phyloP scores from a whole-genome alignment of 2,888 invertebrate genomes.

The Cetonia aurata region DNA sequence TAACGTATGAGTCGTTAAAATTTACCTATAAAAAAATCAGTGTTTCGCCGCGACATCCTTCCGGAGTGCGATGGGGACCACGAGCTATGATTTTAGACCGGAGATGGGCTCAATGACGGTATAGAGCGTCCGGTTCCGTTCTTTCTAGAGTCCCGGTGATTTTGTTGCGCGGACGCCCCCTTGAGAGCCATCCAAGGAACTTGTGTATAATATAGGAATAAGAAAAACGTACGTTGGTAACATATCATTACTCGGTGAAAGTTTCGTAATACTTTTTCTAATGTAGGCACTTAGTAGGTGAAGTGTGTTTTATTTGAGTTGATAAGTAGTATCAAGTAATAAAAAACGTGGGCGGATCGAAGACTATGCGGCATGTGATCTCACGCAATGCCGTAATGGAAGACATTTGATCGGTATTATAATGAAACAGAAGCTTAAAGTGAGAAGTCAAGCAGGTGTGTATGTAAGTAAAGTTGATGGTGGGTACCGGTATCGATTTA shows the following conservation, averaged over 20 bases:
- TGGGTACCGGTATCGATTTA: slow-evolving; percentile 41
- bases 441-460: slow-evolving; percentile 43
- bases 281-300: slow-evolving; percentile 29
- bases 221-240: background rate
- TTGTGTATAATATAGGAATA: too few species aligned
- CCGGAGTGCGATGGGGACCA: slow-evolving; percentile 61
- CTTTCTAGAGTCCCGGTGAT: slow-evolving; percentile 43
- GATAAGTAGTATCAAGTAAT: slow-evolving; percentile 30
- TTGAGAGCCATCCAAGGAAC: background rate
- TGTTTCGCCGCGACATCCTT: slow-evolving; percentile 42
- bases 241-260: slow-evolving; percentile 32
- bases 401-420: background rate
- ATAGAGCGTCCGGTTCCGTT: slow-evolving; percentile 63
- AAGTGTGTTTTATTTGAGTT: slow-evolving; percentile 44
- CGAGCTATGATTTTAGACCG: slow-evolving; percentile 63
- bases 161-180: background rate
- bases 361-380: slow-evolving; percentile 16
- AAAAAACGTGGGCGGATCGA: slow-evolving; percentile 1
- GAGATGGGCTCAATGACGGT: slow-evolving; percentile 64
- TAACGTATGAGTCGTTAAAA: background rate
- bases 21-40: slow-evolving; percentile 15
- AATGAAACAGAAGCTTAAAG: slow-evolving; percentile 42
- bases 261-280: slow-evolving; percentile 33
- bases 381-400: slow-evolving; percentile 16
- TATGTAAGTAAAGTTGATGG: slow-evolving; percentile 34